These are phyloP conservation scores for Vulpes lagopus DNA, from an alignment of 2,113 vertebrate genomes.

Conservation along the genomic window DNA sequence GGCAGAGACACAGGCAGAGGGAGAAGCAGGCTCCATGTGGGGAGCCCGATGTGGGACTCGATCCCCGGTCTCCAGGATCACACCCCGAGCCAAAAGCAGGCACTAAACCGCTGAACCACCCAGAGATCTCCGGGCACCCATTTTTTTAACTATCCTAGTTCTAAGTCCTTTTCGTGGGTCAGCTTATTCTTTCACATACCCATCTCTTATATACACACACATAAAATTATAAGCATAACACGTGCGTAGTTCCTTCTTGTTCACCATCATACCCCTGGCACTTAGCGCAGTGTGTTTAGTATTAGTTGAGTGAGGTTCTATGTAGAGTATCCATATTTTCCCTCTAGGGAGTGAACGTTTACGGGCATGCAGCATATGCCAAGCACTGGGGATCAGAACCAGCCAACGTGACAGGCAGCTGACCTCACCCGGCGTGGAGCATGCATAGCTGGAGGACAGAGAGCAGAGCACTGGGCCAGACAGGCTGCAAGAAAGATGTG, in stretches of 20 bases:
- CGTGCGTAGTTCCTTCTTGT: background rate
- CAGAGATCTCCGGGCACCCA: background rate
- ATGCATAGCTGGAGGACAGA: background rate
- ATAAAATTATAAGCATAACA: background rate
- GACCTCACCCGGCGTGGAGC: background rate
- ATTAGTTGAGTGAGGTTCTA: conserved; percentile 33
- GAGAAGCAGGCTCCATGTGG: too few species aligned
- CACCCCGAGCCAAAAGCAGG: too few species aligned
- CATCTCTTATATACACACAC: background rate
- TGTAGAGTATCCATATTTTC: conserved; percentile 22
- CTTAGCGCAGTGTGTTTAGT: background rate
- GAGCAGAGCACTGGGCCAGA: background rate
- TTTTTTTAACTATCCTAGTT: conserved; percentile 28
- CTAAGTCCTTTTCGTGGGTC: background rate
- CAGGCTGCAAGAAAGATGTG: background rate
- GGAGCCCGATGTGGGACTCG: too few species aligned
- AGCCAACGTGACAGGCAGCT: background rate
- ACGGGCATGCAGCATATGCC: background rate
- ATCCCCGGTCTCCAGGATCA: too few species aligned
- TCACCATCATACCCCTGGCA: background rate
- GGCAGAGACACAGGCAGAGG: too few species aligned
- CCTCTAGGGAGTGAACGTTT: background rate
- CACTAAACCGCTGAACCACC: too few species aligned
- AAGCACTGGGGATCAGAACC: background rate
- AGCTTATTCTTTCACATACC: background rate